Evolutionary conservation across 2,797 vertebrate species (phyloP), one percentile per base, ranked within the genome.

Genomic region (Salarias fasciatus): DNA sequence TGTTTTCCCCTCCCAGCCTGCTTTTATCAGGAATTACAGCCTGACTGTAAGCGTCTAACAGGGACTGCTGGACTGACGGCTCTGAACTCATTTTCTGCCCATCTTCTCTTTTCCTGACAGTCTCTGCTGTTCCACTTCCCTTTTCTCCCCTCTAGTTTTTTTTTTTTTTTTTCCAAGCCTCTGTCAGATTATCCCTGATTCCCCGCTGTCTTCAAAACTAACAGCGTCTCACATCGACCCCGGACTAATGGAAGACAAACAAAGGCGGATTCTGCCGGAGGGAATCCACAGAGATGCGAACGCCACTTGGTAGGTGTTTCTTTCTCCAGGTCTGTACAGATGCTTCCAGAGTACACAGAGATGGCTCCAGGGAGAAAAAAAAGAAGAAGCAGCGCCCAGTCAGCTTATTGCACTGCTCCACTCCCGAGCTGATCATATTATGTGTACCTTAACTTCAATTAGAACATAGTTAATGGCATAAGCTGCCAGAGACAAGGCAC

Each of bases 341-440:
- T n/a, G 13, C 66, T 67, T n/a, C 49, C 48, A 42, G 53, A 13
- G 29, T 28, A 57, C 29, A 10, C 48, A 44, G 37, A 31, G 2
- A 41, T 43, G 40, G 37, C 62, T 67, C 28, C 8, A 15, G 41
- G 62, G 30, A 28, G 41, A 46, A 65, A 29, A 46, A 63, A 37
- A 43, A 2, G 3, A 31, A 48, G 38, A 62, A 24, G 55, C 18
- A 3, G 18, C 18, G 0, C 41, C 31, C 41, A 33, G 45, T 65
- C 63, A 69, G 53, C 41, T 66, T 46, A 73, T 42, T 84, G 61
- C 40, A 51, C 12, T 30, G 40, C 46, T 45, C 24, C 47, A 14
- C 43, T 56, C 35, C 64, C 56, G 24, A 58, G 46, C 33, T 79
- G 68, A 84, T 85, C 56, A 67, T 63, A 81, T 83, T 45, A 82